Percentiles rank a stretch among this genome's conserved stretches.
Evolutionary conservation across 2,113 vertebrate species (phyloP).

Genomic region (Cyanoliseus patagonus): DNA sequence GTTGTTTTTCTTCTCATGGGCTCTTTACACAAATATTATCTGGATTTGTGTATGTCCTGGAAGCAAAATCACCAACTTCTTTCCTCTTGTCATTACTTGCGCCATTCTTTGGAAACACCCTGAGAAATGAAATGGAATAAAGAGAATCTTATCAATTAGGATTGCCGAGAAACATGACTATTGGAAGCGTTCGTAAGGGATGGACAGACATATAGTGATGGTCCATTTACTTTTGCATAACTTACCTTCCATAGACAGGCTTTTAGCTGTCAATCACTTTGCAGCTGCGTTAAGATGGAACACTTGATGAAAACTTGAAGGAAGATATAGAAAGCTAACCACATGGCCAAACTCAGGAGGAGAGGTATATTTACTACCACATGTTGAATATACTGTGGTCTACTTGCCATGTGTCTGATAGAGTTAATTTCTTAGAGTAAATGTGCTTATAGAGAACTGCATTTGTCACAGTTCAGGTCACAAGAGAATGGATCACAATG

Average conservation of each 20-base stretch:
- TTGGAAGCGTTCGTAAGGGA: neutral
- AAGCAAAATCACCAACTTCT: neutral
- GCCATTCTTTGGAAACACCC: neutral
- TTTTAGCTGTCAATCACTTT: neutral
- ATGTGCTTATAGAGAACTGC: neutral
- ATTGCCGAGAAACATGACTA: neutral
- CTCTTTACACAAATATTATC: neutral
- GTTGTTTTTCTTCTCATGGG: neutral
- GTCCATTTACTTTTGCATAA: neutral
- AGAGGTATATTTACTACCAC: neutral
- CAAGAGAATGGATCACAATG: neutral
- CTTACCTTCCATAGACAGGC: neutral
- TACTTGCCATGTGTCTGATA: neutral
- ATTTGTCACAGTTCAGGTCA: neutral
- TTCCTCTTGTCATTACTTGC: neutral
- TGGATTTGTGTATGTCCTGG: neutral
- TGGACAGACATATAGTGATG: neutral
- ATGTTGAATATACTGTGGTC: neutral
- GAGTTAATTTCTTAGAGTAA: neutral
- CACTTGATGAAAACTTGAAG: neutral
- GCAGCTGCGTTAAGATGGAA: neutral
- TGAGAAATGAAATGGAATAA: constrained; percentile 32
- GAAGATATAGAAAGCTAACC: neutral
- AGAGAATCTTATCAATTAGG: neutral
- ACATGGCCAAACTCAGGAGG: neutral